Conservation (phyloP, 2,888 invertebrate species). For the Archips crataeganus region DNA sequence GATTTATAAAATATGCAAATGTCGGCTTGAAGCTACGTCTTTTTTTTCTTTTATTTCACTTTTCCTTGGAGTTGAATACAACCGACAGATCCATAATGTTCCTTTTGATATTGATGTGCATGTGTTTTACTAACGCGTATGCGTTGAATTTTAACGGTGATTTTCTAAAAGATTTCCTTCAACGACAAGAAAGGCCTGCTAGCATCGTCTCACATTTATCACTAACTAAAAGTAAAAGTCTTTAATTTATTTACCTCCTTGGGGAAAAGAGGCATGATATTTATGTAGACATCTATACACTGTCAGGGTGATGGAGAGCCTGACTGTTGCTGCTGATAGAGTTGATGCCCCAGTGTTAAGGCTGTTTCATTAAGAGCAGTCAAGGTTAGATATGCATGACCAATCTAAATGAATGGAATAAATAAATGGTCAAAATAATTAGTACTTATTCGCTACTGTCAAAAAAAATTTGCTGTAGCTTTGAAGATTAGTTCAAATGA, state of each 20-base stretch:
- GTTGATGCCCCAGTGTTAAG: too few species aligned
- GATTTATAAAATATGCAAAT: constrained; percentile 5
- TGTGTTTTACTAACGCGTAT: constrained; percentile 2
- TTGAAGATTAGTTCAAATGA: too few species aligned
- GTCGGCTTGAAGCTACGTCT: neutral
- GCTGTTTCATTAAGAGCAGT: too few species aligned
- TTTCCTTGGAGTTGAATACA: neutral
- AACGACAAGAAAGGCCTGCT: constrained; percentile 26
- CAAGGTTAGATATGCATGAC: too few species aligned
- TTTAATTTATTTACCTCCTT: neutral
- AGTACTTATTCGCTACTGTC: too few species aligned
- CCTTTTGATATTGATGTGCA: neutral
- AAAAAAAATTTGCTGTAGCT: too few species aligned
- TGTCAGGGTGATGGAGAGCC: too few species aligned
- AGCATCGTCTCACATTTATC: constrained; percentile 37
- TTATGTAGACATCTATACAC: too few species aligned
- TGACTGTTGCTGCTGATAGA: too few species aligned
- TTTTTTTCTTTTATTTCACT: neutral
- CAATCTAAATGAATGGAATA: too few species aligned
- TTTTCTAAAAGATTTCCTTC: constrained; percentile 40
- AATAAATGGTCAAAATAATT: too few species aligned
- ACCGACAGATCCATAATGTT: neutral
- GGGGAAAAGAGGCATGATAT: too few species aligned
- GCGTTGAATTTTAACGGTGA: constrained; percentile 8
- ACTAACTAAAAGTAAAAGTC: constrained; percentile 28